Base-by-base conservation (phyloP, 2,888 invertebrate species). In the Eilema griseolum region DNA sequence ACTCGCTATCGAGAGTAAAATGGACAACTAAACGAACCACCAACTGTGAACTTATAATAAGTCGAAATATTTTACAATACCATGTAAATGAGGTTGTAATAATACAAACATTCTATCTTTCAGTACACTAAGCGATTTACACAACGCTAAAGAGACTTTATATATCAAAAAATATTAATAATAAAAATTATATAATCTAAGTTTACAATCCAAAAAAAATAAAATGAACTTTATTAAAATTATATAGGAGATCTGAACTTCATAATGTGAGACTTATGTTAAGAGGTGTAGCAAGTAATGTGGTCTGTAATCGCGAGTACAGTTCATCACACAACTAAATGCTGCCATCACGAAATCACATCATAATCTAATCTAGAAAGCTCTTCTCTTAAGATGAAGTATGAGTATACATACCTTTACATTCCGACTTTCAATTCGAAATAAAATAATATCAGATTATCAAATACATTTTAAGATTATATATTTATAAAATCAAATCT, bases 91-190 rank as follows among this genome's bases (percentile, higher is more conserved):
- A 88, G 85, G 84, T 88, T 80, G 80, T 81, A 81, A 78, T 83
- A 80, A 85, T 84, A 86, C 81, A 83, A 84, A 83, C 77, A 83
- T 81, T 78, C 79, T 80, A 85, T 82, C 81, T 78, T 81, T 75
- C 66, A 84, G 85, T 89, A 88, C 84, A 83, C 84, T 88, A 89
- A 85, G 87, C 88, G 84, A 92, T 88, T 88, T 90, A 90, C 88
- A 89, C 80, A 81, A 90, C 75, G 83, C 90, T 89, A 88, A 66
- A 81, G 75, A 85, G 82, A 85, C 77, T 80, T 81, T 78, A 85
- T 86, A 82, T 83, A 86, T 78, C 73, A 84, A 84, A 67, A 76
- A 73, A 71, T 72, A 81, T 79, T 80, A 76, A 72, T 76, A 83
- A 75, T 77, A 80, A 75, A 75, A 78, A 81, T 70, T 74, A 77